These are phyloP conservation scores for Nudaria mundana DNA, from an alignment of 2,888 invertebrate genomes.

Conservation along the genomic window DNA sequence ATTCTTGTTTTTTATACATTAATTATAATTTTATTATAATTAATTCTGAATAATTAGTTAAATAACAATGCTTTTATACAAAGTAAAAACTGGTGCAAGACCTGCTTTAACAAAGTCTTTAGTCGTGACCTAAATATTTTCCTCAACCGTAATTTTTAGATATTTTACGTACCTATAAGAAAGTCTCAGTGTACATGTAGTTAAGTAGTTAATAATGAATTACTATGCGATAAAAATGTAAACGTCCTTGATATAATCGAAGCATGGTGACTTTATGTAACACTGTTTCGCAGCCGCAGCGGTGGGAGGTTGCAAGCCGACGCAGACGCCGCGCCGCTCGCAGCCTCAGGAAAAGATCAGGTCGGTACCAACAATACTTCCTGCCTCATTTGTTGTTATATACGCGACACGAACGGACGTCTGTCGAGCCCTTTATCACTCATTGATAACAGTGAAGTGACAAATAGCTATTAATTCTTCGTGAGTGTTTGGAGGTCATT, in stretches of 20 bases:
- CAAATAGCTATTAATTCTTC: constrained; percentile 13
- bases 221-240: too few relatives aligned
- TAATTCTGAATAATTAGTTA: neutral
- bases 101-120: too few relatives aligned
- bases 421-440: constrained; percentile 22
- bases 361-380: constrained; percentile 51
- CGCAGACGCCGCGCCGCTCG: constrained; percentile 58
- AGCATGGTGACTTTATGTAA: constrained; percentile 64
- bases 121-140: too few relatives aligned
- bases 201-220: too few relatives aligned
- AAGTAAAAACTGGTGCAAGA: too few relatives aligned
- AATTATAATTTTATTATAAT: neutral
- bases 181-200: too few relatives aligned
- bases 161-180: too few relatives aligned
- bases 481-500: constrained; percentile 26
- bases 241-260: constrained; percentile 26
- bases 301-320: constrained; percentile 65
- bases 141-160: too few relatives aligned
- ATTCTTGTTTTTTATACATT: neutral
- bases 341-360: constrained; percentile 75
- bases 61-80: neutral
- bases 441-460: constrained; percentile 21
- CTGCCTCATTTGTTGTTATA: constrained; percentile 60
- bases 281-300: constrained; percentile 67
- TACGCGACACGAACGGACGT: constrained; percentile 49